These are phyloP conservation scores for Cisticola juncidis DNA, from an alignment of 2,113 vertebrate species.

Conservation along the genomic window DNA sequence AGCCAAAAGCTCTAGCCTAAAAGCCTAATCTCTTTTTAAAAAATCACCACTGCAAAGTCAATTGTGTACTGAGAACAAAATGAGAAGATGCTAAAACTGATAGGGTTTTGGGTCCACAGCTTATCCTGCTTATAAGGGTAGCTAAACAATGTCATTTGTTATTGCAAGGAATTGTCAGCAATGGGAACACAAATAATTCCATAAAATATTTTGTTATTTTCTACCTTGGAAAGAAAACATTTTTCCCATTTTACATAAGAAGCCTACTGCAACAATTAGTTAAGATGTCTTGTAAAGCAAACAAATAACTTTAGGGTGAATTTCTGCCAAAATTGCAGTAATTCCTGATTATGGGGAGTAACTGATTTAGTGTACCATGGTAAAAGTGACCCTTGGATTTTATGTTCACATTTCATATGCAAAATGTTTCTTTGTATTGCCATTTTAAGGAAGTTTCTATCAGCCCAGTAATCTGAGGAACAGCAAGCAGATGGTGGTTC, in stretches of 20 bases:
- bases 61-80: not conserved
- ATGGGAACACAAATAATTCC: not conserved
- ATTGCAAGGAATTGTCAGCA: not conserved
- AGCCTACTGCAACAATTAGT: not conserved
- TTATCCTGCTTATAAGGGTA: not conserved
- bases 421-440: not conserved
- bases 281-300: not conserved
- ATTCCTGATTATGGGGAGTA: not conserved
- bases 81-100: not conserved
- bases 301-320: not conserved
- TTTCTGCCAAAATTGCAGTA: not conserved
- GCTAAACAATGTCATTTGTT: not conserved
- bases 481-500: constrained; percentile 2
- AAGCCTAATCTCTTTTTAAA: not conserved
- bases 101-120: not conserved
- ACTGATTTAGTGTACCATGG: not conserved
- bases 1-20: not conserved
- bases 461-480: not conserved
- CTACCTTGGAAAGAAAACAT: not conserved
- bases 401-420: not conserved
- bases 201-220: not conserved
- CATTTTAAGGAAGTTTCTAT: not conserved
- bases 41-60: not conserved
- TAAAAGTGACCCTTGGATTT: not conserved
- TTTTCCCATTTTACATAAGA: not conserved